Evolutionary conservation across 1,140 invertebrate species (phyloP), one percentile per base, ranked within the genome.

Genomic region (Cydia splendana): DNA sequence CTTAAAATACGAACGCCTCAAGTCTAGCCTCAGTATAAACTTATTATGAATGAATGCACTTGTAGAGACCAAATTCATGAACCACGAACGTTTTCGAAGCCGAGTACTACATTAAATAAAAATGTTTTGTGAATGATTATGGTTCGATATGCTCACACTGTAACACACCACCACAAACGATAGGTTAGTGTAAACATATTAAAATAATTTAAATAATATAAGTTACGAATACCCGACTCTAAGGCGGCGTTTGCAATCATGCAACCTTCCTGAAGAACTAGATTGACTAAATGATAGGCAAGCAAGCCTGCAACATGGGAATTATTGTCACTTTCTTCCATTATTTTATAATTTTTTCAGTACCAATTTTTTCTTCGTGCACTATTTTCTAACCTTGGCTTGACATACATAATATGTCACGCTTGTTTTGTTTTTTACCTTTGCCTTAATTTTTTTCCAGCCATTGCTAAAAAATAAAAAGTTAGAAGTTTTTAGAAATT

Each of bases 191-290:
- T 42, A 42, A 42, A 10, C 9, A 42, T 9, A n/a, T 51, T 51
- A 51, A 51, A 0, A n/a, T 18, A 18, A 7, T 18, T n/a, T n/a
- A n/a, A n/a, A n/a, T n/a, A n/a, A 18, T 18, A 18, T 20, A 18
- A 57, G 4, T 65, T 65, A 67, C 7, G 28, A 38, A 71, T 71
- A 90, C 91, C 88, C 71, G 85, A 87, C 67, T 88, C 86, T 20
- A 78, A 82, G 65, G 85, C 86, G 75, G 85, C 82, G 76, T 90
- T 89, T 15, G 84, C 86, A 76, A 93, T 89, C 69, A 87, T 81
- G 77, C 81, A 87, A 4, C 90, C 91, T 83, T 93, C 91, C 34
- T 93, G 86, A 65, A 93, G 82, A 3, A 93, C 83, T 79, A 91
- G 89, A 42, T 82, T 85, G n/a, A 93, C 88, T 28, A 93, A 79